These are phyloP conservation scores for Virgularia gustaviana DNA, from an alignment of 92 coral and sea anemone genomes.

Conservation along the genomic window DNA sequence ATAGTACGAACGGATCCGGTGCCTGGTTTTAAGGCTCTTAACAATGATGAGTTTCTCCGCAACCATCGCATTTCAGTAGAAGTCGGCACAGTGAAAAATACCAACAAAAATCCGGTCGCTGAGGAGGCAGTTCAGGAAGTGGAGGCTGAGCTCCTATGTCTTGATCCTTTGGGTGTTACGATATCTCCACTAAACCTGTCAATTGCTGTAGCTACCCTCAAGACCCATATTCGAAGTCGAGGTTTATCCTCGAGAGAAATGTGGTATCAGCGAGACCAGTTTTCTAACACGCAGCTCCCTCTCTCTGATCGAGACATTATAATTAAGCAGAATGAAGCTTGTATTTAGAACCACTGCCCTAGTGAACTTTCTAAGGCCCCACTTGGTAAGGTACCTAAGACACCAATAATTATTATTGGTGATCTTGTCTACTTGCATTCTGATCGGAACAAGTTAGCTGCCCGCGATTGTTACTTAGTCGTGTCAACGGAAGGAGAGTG, in stretches of 20 bases:
- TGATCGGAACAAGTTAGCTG: constrained; percentile 1
- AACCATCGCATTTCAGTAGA: too few relatives aligned
- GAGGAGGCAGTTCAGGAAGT: constrained; percentile 12
- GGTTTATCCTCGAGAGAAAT: constrained; percentile 27
- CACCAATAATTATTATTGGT: neutral
- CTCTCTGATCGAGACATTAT: constrained; percentile 21
- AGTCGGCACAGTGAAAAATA: too few relatives aligned
- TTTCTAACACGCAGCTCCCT: constrained; percentile 20
- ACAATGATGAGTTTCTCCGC: too few relatives aligned
- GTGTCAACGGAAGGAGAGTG: constrained; percentile 20
- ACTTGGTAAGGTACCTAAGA: neutral
- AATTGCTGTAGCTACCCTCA: constrained; percentile 17
- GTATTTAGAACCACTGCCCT: constrained; percentile 14
- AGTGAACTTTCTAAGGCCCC: constrained; percentile 6
- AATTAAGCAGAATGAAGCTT: neutral
- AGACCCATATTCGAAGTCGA: constrained; percentile 10
- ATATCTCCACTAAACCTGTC: constrained; percentile 13
- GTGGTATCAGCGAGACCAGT: constrained; percentile 15
- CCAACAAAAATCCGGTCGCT: constrained; percentile 13
- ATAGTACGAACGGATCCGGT: too few relatives aligned
- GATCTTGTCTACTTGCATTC: constrained; percentile 34
- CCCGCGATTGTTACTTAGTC: constrained; percentile 22
- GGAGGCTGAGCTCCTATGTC: neutral
- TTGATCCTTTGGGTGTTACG: neutral
- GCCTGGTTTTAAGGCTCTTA: too few relatives aligned